Percentiles rank a stretch among this genome's conserved stretches.
These are phyloP conservation scores for Noctilio leporinus DNA, from an alignment of 2,113 vertebrate genomes.

Conservation along the genomic window DNA sequence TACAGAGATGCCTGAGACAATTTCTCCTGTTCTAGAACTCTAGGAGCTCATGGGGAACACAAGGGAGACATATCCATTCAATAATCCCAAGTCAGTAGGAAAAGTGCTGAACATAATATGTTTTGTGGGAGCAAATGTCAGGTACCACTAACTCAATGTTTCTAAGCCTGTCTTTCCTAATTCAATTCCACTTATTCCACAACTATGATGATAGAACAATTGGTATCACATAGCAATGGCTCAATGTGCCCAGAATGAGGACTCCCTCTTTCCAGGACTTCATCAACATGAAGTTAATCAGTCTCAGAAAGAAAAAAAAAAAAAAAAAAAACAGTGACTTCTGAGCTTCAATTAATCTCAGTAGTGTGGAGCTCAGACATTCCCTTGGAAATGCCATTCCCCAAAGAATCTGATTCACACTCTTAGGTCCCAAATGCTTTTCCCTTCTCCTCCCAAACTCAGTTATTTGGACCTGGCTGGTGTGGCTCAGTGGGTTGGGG, in stretches of 20 bases:
- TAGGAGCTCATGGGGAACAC: neutral
- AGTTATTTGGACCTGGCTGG: neutral
- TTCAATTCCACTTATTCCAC: neutral
- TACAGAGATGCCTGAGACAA: neutral
- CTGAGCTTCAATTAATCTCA: neutral
- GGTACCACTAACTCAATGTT: neutral
- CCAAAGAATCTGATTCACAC: neutral
- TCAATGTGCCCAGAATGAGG: neutral
- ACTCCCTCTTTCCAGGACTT: neutral
- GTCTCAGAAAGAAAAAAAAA: neutral
- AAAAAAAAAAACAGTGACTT: neutral
- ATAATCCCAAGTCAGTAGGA: neutral
- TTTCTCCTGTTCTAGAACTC: neutral
- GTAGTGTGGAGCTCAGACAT: neutral
- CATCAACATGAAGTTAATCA: neutral
- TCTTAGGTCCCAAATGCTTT: neutral
- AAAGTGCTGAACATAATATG: neutral
- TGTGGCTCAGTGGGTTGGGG: too few species aligned
- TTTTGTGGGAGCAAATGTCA: neutral
- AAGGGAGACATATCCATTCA: neutral
- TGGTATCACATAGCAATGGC: neutral
- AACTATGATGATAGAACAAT: neutral
- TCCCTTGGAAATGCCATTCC: neutral
- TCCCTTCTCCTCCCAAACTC: neutral
- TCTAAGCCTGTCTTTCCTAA: neutral